A percentile compares a stretch with the other conserved stretches of the same genome.
These are phyloP conservation scores for Stictonetta naevosa DNA, from an alignment of 2,113 vertebrate species.

Conservation along the genomic window DNA sequence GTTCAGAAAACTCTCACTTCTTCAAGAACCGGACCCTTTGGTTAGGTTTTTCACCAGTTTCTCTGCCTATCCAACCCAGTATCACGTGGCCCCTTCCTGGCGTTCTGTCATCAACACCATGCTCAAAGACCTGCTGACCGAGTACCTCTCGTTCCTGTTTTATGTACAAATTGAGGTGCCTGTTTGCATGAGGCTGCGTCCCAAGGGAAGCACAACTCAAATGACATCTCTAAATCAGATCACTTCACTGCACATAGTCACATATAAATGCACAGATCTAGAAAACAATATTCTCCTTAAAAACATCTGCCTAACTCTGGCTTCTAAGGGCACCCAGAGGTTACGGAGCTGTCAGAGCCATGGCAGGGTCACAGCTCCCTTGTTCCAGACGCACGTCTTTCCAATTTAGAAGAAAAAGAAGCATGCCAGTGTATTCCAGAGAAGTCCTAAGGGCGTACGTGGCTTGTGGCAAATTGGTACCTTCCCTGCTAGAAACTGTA, in stretches of 20 bases:
- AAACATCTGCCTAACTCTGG: not conserved
- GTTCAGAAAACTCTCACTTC: not conserved
- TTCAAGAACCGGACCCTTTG: not conserved
- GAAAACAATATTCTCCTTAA: not conserved
- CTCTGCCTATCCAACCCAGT: fast-evolving
- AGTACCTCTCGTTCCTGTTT: not conserved
- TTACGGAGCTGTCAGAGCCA: not conserved
- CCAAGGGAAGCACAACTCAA: not conserved
- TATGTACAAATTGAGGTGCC: not conserved
- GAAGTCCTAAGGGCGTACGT: not conserved
- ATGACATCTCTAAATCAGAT: not conserved
- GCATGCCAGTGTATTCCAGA: not conserved
- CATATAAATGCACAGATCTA: not conserved
- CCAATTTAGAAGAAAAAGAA: not conserved
- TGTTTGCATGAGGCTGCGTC: not conserved
- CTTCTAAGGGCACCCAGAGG: not conserved
- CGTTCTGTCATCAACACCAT: not conserved
- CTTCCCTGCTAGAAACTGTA: not conserved
- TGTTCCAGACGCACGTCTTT: not conserved
- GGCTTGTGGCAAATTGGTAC: not conserved
- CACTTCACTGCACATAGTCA: not conserved
- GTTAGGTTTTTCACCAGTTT: not conserved
- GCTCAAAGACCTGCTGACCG: not conserved
- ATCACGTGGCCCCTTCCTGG: not conserved
- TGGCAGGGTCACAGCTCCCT: not conserved